Evolutionary conservation across 2,797 vertebrate species (phyloP).

Genomic region (Acipenser ruthenus): DNA sequence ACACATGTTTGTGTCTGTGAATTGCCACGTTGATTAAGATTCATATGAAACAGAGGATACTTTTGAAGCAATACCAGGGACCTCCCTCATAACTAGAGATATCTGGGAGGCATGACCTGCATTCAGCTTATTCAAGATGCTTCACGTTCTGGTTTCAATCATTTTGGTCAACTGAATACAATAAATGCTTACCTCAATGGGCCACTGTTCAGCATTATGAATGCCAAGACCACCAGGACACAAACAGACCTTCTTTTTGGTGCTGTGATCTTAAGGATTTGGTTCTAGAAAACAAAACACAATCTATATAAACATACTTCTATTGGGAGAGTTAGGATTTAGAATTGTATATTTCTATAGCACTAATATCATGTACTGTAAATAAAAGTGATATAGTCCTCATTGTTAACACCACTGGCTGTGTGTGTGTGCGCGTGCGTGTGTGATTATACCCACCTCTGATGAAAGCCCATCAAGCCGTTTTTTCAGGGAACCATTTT

Average conservation of each 20-base stretch:
- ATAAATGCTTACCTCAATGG: constrained; percentile 67
- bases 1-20: no score
- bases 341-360: neutral
- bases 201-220: constrained; percentile 73
- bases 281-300: constrained; percentile 59
- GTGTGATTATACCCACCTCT: constrained; percentile 60
- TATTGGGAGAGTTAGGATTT: neutral
- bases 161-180: neutral
- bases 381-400: constrained; percentile 3
- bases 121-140: neutral
- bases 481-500: constrained; percentile 81
- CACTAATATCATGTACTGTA: neutral
- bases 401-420: neutral
- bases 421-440: neutral
- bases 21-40: no score
- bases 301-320: constrained; percentile 4
- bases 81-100: neutral
- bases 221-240: constrained; percentile 79
- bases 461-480: constrained; percentile 79
- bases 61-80: no score
- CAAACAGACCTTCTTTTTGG: constrained; percentile 82
- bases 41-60: no score
- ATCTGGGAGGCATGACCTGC: neutral
- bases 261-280: constrained; percentile 67
- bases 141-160: neutral